Percentiles rank a stretch among this genome's conserved stretches.
phyloP scores from a whole-genome alignment of 2,888 invertebrate genomes.

The Trisateles emortualis region DNA sequence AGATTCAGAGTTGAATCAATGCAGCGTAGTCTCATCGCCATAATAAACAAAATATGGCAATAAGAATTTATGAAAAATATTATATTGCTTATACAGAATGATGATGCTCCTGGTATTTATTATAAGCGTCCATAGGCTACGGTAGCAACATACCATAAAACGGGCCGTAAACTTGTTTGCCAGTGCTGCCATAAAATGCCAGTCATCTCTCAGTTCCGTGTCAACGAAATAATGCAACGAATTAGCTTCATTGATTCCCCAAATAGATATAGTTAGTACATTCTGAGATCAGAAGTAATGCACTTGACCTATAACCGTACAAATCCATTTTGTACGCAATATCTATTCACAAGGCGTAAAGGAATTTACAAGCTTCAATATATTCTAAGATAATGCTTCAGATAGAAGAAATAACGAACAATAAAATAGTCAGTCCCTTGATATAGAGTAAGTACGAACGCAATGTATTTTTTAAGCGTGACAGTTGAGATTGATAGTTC shows the following conservation, averaged over 20 bases:
- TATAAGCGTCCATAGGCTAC: too few species aligned
- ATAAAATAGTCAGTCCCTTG: conserved; percentile 47
- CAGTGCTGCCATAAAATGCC: too few species aligned
- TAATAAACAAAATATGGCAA: too few species aligned
- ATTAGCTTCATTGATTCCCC: background rate
- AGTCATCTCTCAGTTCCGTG: too few species aligned
- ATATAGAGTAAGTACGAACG: conserved; percentile 45
- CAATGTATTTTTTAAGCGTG: conserved; percentile 64
- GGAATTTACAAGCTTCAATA: conserved; percentile 15
- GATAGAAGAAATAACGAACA: conserved; percentile 35
- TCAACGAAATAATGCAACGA: too few species aligned
- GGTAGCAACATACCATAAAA: too few species aligned
- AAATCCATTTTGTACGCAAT: conserved; percentile 8
- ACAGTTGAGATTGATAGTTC: conserved; percentile 70
- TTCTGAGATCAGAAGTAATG: background rate
- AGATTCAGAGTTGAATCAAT: too few species aligned
- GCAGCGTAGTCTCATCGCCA: too few species aligned
- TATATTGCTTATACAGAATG: too few species aligned
- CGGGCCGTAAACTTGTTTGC: too few species aligned
- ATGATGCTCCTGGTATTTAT: too few species aligned
- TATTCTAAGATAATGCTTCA: conserved; percentile 27
- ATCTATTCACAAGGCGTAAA: conserved; percentile 17
- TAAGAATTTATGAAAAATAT: too few species aligned
- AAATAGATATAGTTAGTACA: background rate
- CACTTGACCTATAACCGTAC: conserved; percentile 10